Evolutionary conservation across 2,113 vertebrate species (phyloP).

Genomic region (Dipodomys ordii): DNA sequence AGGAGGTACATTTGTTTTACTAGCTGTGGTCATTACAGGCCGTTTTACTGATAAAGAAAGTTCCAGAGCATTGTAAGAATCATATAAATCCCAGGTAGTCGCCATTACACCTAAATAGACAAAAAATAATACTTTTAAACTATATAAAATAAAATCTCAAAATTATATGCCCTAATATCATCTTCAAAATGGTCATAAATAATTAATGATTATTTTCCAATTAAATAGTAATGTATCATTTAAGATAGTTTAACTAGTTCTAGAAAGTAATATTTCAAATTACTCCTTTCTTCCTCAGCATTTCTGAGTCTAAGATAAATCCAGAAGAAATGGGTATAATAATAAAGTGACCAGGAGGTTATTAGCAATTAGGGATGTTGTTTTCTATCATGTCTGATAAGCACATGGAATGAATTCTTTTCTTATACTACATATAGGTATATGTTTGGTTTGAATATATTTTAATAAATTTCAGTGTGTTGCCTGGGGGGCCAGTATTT

Average conservation of each 20-base stretch:
- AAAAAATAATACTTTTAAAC: constrained; percentile 30
- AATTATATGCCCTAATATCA: neutral
- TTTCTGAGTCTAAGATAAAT: neutral
- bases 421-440: neutral
- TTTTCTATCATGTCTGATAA: neutral
- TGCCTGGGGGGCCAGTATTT: no score
- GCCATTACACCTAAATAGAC: constrained; percentile 84
- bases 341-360: neutral
- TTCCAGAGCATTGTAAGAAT: constrained; percentile 75
- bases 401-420: neutral
- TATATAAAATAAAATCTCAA: constrained; percentile 22
- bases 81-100: constrained; percentile 90
- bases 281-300: neutral
- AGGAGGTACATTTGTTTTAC: constrained; percentile 1
- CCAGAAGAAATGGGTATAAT: neutral
- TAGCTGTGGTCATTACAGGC: neutral
- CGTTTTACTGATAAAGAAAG: neutral
- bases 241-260: constrained; percentile 39
- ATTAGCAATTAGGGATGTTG: neutral
- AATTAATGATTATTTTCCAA: neutral
- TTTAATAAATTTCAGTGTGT: no score
- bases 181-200: constrained; percentile 29
- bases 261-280: neutral
- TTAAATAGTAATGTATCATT: neutral
- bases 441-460: neutral